Evolutionary conservation across 2,113 vertebrate genomes (phyloP), one percentile per base, ranked within the genome.

Genomic region (Panurus biarmicus): DNA sequence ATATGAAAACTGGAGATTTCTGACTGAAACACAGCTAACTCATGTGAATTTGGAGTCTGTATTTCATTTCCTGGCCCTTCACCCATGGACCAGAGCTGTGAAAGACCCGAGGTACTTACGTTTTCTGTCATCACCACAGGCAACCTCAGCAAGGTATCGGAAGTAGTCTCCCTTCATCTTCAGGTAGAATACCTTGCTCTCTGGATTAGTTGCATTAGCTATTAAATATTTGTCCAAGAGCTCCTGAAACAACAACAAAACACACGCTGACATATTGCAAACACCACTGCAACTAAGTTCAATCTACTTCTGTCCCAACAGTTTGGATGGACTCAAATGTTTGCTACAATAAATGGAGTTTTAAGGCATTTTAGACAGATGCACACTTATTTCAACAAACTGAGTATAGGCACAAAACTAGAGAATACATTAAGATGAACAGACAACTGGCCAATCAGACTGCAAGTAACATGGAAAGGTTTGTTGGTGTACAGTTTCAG

Each of bases 151-250:
- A 78, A 99, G 98, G 97, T 99, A 99, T 98, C 99, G 98, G 96
- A 98, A 99, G 94, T 99, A 99, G 93, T 99, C 99, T 61, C 99
- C 99, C 96, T 99, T 99, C 99, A 99, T 99, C 98, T 99, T 99
- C 97, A 99, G 98, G 96, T 99, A 99, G 97, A 99, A 99, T 70
- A 99, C 99, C 97, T 99, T 98, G 98, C 99, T 99, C 97, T 99
- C 99, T 36, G 98, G 66, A 71, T 98, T 98, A 96, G 96, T 98
- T 95, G 98, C 98, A 89, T 99, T 98, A 88, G 96, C 91, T 97
- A 99, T 99, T 98, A 99, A 98, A 97, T 97, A 97, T 73, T 98
- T 97, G 95, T 98, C 98, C 98, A 99, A 98, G 95, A 99, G 97
- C 90, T 97, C 91, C 98, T 98, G 96, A 62, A 87, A 94, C 89